A percentile compares a stretch with the other conserved stretches of the same genome.
Conservation (phyloP, 2,888 invertebrate genomes). For the Mycogona germanica region DNA sequence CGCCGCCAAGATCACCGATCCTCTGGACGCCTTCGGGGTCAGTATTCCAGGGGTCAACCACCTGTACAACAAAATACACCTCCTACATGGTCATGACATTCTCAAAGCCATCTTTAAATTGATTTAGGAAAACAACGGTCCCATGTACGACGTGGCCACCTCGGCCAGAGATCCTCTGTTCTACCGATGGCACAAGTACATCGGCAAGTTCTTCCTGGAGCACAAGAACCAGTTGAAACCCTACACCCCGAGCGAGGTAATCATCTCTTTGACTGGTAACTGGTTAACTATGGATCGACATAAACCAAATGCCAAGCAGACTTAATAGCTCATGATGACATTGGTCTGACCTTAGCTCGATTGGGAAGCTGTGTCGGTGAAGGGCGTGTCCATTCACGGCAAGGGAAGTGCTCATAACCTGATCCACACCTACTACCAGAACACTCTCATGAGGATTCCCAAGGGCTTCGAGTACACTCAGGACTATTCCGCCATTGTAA, state of each 20-base stretch:
- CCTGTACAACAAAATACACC: background rate
- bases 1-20: background rate
- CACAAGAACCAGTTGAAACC: slow-evolving; percentile 1
- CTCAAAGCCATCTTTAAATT: background rate
- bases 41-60: background rate
- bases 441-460: background rate
- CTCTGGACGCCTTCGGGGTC: background rate
- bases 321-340: background rate
- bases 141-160: slow-evolving; percentile 5
- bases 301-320: background rate
- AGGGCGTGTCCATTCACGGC: background rate
- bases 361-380: background rate
- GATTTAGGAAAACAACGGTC: slow-evolving; percentile 1
- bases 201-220: background rate
- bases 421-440: slow-evolving; percentile 1
- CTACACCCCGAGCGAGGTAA: slow-evolving; percentile 1
- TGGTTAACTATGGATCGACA: background rate
- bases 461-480: slow-evolving; percentile 1
- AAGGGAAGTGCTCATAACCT: background rate
- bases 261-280: background rate
- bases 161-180: slow-evolving; percentile 9
- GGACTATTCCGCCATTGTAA: background rate
- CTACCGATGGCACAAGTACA: slow-evolving; percentile 10
- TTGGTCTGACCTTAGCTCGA: background rate
- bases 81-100: background rate